Percentiles rank a stretch among this genome's conserved stretches.
These are phyloP conservation scores for Scarus forsteni DNA, from an alignment of 2,797 vertebrate genomes.

Conservation along the genomic window DNA sequence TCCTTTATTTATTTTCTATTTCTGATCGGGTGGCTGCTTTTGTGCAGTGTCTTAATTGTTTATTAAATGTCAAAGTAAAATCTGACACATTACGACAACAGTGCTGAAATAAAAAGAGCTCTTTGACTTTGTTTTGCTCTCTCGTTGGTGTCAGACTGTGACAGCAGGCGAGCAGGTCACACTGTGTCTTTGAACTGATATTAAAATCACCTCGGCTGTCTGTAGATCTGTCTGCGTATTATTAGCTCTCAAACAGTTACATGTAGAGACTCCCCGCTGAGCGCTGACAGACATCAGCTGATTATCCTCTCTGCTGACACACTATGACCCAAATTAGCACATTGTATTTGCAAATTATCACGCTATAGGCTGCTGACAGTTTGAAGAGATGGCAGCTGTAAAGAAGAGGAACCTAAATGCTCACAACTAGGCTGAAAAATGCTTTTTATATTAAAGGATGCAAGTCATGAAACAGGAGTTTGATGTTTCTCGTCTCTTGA, in stretches of 20 bases:
- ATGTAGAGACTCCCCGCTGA: conserved; percentile 1
- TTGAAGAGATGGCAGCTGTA: too few species aligned
- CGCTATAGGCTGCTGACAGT: neutral
- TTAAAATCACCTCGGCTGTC: neutral
- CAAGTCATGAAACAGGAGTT: too few species aligned
- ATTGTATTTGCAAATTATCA: neutral
- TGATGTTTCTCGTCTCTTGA: too few species aligned
- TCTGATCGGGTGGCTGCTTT: neutral
- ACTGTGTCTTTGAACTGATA: neutral
- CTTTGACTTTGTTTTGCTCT: neutral
- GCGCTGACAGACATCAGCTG: conserved; percentile 2
- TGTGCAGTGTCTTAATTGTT: neutral
- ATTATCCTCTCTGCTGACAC: conserved; percentile 6
- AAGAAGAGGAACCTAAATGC: neutral
- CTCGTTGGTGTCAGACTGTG: neutral
- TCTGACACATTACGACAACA: neutral
- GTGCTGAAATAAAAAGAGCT: too few species aligned
- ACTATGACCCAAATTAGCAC: neutral
- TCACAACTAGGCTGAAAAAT: too few species aligned
- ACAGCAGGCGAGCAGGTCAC: conserved; percentile 1
- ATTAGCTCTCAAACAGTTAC: neutral
- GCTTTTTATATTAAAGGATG: too few species aligned
- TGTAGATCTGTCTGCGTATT: neutral
- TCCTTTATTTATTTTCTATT: too few species aligned
- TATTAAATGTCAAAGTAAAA: neutral